Percentiles rank a stretch among this genome's conserved stretches.
Conservation (phyloP, 2,797 vertebrate genomes). For the Picus viridis region DNA sequence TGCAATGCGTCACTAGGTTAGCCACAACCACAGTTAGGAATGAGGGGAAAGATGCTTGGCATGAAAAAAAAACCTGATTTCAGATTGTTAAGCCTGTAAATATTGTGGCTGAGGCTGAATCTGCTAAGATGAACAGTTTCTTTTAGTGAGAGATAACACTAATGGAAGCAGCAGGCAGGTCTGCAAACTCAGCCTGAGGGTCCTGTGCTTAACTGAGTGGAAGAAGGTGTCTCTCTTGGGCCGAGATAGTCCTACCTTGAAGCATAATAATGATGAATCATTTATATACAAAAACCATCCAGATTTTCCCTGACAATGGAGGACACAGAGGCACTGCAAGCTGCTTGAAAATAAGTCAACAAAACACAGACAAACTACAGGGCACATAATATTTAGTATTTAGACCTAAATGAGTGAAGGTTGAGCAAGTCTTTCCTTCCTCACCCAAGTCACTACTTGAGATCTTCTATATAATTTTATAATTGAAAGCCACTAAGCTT, state of each 20-base stretch:
- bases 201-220: not conserved
- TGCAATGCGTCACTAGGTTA: not conserved
- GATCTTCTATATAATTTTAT: not conserved
- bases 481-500: not conserved
- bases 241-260: not conserved
- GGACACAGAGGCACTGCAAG: not conserved
- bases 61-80: not conserved
- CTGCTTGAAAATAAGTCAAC: not conserved
- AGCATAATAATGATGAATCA: not conserved
- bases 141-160: not conserved
- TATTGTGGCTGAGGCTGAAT: not conserved
- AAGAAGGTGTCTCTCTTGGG: not conserved
- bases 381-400: not conserved
- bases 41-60: not conserved
- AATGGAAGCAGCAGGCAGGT: not conserved
- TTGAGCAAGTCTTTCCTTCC: not conserved
- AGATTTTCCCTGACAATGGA: not conserved
- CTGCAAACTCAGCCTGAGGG: not conserved
- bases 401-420: not conserved
- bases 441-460: not conserved
- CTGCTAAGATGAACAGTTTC: not conserved
- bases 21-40: not conserved
- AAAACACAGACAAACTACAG: not conserved
- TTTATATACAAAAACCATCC: not conserved
- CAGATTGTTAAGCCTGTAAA: not conserved